A percentile compares a stretch with the other conserved stretches of the same genome.
Conservation (phyloP, 2,113 vertebrate genomes). For the Nothobranchius furzeri region DNA sequence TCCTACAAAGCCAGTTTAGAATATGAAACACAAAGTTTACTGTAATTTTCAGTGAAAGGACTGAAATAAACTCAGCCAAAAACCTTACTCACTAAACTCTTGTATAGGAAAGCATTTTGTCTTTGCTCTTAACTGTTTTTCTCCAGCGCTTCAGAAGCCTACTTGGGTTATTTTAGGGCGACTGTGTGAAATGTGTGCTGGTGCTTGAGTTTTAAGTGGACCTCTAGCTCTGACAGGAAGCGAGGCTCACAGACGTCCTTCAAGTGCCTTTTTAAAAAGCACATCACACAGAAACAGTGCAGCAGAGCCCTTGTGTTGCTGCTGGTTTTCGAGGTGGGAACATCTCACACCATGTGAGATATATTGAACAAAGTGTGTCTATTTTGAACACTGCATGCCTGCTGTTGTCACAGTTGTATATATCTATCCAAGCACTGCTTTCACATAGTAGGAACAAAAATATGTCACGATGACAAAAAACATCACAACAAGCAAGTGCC, state of each 20-base stretch:
- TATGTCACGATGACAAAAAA: not conserved
- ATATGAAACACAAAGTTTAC: slow-evolving; percentile 10
- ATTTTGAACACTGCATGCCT: slow-evolving; percentile 1
- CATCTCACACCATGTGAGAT: slow-evolving; percentile 41
- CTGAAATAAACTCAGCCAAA: not conserved
- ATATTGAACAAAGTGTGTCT: slow-evolving; percentile 8
- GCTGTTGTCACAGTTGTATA: not conserved
- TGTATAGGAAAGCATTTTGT: not conserved
- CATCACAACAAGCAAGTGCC: slow-evolving; percentile 1
- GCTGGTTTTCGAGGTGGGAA: slow-evolving; percentile 33
- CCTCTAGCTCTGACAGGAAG: slow-evolving; percentile 62
- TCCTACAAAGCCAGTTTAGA: slow-evolving; percentile 21
- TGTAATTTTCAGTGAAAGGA: not conserved
- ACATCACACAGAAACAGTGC: slow-evolving; percentile 39
- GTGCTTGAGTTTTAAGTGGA: slow-evolving; percentile 71
- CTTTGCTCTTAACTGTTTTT: slow-evolving; percentile 25
- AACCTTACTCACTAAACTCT: not conserved
- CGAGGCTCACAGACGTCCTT: slow-evolving; percentile 61
- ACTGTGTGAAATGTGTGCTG: slow-evolving; percentile 62
- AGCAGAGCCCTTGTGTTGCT: slow-evolving; percentile 17
- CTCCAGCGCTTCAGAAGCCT: slow-evolving; percentile 18
- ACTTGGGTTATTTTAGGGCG: slow-evolving; percentile 60
- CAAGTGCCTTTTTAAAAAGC: slow-evolving; percentile 66
- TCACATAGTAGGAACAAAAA: not conserved
- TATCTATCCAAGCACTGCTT: not conserved